Conservation (phyloP, 2,797 vertebrate genomes). For the Falco concolor region DNA sequence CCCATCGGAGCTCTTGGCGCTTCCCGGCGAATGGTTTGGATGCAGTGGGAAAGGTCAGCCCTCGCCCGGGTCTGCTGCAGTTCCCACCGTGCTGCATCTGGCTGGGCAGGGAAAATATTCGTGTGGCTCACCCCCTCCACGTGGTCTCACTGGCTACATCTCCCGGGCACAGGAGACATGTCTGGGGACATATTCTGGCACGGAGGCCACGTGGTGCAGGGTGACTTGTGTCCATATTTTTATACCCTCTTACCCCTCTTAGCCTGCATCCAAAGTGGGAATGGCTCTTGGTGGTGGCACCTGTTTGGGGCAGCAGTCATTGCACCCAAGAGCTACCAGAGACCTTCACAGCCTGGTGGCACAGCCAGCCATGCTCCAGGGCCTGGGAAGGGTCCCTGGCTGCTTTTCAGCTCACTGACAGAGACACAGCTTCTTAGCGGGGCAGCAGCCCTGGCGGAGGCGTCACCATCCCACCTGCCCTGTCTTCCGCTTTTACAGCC, state of each 20-base stretch:
- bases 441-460: not conserved
- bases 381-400: not conserved
- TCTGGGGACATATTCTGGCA: not conserved
- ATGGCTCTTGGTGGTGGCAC: not conserved
- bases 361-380: accelerated
- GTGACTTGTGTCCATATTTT: not conserved
- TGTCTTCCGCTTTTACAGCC: not conserved
- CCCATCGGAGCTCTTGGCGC: accelerated
- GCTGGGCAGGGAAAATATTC: not conserved
- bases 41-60: not conserved
- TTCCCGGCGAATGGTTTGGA: not conserved
- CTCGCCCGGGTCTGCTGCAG: accelerated
- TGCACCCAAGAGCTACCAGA: not conserved
- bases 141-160: not conserved
- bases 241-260: not conserved
- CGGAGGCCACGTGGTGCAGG: accelerated
- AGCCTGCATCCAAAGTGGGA: not conserved
- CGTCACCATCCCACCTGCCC: not conserved
- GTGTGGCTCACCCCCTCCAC: not conserved
- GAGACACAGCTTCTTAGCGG: not conserved
- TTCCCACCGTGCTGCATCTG: not conserved
- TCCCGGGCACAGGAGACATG: not conserved
- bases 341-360: not conserved
- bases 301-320: not conserved
- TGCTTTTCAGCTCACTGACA: not conserved